phyloP scores from a whole-genome alignment of 2,888 invertebrate genomes.

The Crossocerus cetratus region DNA sequence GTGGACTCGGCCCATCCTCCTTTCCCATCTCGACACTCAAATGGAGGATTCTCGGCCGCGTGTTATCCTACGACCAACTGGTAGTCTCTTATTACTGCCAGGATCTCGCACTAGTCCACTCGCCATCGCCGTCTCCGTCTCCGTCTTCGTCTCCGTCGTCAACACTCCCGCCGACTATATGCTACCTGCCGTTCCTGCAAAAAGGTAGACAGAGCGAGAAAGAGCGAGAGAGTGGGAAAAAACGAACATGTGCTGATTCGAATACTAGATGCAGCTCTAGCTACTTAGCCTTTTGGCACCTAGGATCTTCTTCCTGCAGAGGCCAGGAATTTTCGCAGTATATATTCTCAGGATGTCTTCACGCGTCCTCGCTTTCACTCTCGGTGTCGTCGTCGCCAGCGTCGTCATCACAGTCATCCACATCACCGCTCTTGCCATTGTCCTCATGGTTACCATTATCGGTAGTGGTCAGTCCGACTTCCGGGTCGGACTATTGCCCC shows the following conservation, averaged over 20 bases:
- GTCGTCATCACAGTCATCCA: constrained; percentile 9
- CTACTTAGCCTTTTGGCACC: too few species aligned
- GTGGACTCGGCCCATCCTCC: background rate
- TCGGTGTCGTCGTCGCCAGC: constrained; percentile 12
- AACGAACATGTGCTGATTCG: too few species aligned
- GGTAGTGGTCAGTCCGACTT: constrained; percentile 11
- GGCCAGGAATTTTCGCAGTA: too few species aligned
- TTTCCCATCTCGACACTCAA: background rate
- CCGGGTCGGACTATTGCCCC: background rate
- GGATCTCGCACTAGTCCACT: too few species aligned
- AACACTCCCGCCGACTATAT: background rate
- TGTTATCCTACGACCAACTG: too few species aligned
- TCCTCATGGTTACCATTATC: background rate
- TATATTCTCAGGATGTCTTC: too few species aligned
- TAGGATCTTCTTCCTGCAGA: too few species aligned
- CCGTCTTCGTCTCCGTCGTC: background rate
- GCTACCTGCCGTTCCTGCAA: background rate
- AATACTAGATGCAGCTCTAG: too few species aligned
- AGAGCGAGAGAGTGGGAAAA: background rate
- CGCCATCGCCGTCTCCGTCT: background rate
- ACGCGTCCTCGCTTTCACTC: too few species aligned
- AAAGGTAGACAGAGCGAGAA: too few species aligned
- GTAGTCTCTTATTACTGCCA: too few species aligned
- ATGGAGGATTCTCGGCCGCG: too few species aligned
- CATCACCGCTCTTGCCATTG: background rate